These are phyloP conservation scores for Pheosia gnoma DNA, from an alignment of 2,888 invertebrate species.

Conservation along the genomic window DNA sequence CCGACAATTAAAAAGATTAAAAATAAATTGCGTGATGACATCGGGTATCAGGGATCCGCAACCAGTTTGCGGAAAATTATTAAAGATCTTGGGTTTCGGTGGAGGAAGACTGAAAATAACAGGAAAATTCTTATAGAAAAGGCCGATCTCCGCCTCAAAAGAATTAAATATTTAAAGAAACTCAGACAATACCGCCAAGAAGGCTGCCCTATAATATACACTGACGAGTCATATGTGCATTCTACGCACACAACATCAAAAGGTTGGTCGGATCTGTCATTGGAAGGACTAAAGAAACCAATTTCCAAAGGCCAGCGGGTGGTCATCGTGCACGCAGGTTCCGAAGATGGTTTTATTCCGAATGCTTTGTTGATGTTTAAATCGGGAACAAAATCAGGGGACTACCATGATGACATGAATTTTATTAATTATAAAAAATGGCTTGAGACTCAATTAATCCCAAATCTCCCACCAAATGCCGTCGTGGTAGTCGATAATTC, in stretches of 20 bases:
- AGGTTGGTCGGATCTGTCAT: not conserved
- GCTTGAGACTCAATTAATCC: conserved; percentile 1
- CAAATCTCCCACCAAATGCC: not conserved
- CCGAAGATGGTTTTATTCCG: conserved; percentile 1
- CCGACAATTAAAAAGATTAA: conserved; percentile 27
- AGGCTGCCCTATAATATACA: conserved; percentile 21
- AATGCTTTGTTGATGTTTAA: conserved; percentile 8
- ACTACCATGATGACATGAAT: conserved; percentile 14
- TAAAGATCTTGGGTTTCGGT: conserved; percentile 23
- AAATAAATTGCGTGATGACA: conserved; percentile 19
- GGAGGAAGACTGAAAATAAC: conserved; percentile 32
- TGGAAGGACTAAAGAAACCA: not conserved
- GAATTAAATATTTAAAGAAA: conserved; percentile 25
- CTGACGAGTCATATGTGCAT: conserved; percentile 17
- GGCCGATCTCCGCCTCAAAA: conserved; percentile 19
- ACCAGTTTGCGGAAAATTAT: conserved; percentile 1
- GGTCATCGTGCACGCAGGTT: conserved; percentile 7
- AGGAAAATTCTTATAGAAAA: conserved; percentile 28
- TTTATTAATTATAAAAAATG: conserved; percentile 4
- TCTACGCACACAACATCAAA: not conserved
- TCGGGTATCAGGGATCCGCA: conserved; percentile 9
- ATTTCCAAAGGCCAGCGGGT: conserved; percentile 6
- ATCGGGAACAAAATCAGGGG: conserved; percentile 15
- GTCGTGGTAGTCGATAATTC: not conserved
- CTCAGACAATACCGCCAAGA: conserved; percentile 20